phyloP scores from a whole-genome alignment of 2,888 invertebrate species.

The Ormyrus rosae region DNA sequence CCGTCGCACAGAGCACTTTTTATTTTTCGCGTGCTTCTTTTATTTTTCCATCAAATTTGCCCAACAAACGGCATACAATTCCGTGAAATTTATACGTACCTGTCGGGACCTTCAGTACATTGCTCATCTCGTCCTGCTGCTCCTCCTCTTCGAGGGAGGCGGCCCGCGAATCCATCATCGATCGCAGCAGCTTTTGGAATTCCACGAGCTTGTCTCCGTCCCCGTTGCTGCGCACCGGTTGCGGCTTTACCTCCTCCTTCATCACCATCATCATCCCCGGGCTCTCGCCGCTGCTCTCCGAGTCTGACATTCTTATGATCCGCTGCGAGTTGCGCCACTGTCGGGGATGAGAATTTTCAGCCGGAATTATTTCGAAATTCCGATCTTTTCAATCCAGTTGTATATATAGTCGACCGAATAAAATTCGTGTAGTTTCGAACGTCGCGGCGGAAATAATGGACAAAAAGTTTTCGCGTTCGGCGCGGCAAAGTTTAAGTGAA shows the following conservation, averaged over 20 bases:
- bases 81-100: conserved; percentile 30
- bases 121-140: conserved; percentile 42
- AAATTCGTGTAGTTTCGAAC: too few relatives aligned
- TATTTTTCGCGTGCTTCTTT: too few relatives aligned
- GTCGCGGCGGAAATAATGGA: too few relatives aligned
- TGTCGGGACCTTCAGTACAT: conserved; percentile 31
- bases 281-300: conserved; percentile 62
- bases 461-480: too few relatives aligned
- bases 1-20: too few relatives aligned
- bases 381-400: too few relatives aligned
- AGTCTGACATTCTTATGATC: conserved; percentile 65
- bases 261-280: conserved; percentile 20
- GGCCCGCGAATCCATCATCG: conserved; percentile 69
- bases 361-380: too few relatives aligned
- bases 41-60: too few relatives aligned
- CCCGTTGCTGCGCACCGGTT: conserved; percentile 58
- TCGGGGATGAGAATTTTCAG: too few relatives aligned
- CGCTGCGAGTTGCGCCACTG: too few relatives aligned
- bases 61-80: not conserved
- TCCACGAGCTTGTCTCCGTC: conserved; percentile 70
- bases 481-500: too few relatives aligned
- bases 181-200: conserved; percentile 70
- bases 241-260: conserved; percentile 34
- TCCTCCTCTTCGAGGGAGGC: conserved; percentile 67
- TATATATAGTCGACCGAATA: too few relatives aligned